Base-by-base conservation (phyloP, 2,888 invertebrate species). In the Griposia aprilina region DNA sequence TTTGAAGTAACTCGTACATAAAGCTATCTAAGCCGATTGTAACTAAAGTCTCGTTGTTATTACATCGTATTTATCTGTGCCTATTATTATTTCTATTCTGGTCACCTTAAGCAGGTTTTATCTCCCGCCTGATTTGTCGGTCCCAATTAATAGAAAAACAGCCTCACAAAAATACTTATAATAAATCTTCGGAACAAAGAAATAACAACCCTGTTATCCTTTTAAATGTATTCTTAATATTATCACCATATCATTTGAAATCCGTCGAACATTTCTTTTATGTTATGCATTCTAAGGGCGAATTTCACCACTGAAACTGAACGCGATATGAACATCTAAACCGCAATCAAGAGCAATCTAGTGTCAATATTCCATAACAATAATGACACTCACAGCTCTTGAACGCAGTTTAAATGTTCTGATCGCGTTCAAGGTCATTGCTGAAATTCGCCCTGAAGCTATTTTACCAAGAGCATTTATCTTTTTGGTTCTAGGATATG, bases 71-170 rank as follows among this genome's bases (percentile, higher is more conserved):
- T 52, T 15, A 60, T 23, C 2, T 62, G 26, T 41, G 23, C 2
- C 30, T 15, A 68, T n/a, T 50, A 13, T 48, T 50, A 65, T 50
- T 36, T 48, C 0, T 59, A 59, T 59, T 66, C 20, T 57, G 26
- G 17, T 50, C 23, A 17, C 26, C 41, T 11, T 55, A 2, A 2
- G 30, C 45, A 45, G 11, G 15, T 63, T 63, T 63, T 57, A 41
- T 65, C 26, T 70, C n/a, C 4, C 23, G 15, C 11, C 26, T 15
- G 23, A 55, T 78, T 57, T 63, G 23, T 50, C n/a, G 2, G n/a
- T 52, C 20, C 41, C 50, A 57, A 79, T 81, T 52, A 48, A 66
- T 36, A 66, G 15, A 65, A 75, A 36, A 67, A 77, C 11, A 45
- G 30, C 1, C 30, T n/a, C 41, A 66, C 13, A n/a, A 55, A 45